A percentile compares a stretch with the other conserved stretches of the same genome.
Evolutionary conservation across 2,113 vertebrate genomes (phyloP).

Genomic region (Rousettus leschenaultii): DNA sequence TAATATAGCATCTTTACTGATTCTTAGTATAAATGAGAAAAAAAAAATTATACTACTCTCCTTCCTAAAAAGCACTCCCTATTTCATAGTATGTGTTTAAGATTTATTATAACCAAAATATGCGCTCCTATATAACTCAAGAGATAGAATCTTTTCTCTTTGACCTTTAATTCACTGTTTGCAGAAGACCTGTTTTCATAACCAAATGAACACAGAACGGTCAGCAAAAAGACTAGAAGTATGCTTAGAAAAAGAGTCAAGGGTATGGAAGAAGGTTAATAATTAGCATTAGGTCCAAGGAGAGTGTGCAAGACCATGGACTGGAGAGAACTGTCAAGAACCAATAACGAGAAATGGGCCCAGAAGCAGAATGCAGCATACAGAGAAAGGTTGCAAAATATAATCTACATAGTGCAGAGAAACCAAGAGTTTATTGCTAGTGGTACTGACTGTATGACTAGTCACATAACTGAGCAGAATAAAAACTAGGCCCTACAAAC

Average conservation of each 20-base stretch:
- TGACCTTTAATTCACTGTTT: neutral
- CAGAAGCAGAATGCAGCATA: neutral
- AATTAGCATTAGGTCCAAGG: neutral
- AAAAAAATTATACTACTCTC: neutral
- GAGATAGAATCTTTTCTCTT: neutral
- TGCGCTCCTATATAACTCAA: neutral
- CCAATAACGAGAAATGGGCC: neutral
- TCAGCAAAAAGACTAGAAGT: neutral
- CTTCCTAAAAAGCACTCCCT: neutral
- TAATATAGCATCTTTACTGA: neutral
- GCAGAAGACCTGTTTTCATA: neutral
- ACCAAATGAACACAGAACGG: neutral
- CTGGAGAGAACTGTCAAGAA: neutral
- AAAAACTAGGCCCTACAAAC: neutral
- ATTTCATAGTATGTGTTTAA: neutral
- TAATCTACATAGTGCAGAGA: neutral
- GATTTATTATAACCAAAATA: conserved; percentile 7
- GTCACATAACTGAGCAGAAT: neutral
- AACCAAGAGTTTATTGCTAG: neutral
- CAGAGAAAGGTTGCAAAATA: neutral
- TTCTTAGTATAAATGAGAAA: neutral
- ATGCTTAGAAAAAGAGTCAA: neutral
- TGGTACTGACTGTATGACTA: neutral
- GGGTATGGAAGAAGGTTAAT: neutral
- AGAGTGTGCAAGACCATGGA: neutral